These are phyloP conservation scores for Sterna hirundo DNA, from an alignment of 2,113 vertebrate genomes.

Conservation along the genomic window DNA sequence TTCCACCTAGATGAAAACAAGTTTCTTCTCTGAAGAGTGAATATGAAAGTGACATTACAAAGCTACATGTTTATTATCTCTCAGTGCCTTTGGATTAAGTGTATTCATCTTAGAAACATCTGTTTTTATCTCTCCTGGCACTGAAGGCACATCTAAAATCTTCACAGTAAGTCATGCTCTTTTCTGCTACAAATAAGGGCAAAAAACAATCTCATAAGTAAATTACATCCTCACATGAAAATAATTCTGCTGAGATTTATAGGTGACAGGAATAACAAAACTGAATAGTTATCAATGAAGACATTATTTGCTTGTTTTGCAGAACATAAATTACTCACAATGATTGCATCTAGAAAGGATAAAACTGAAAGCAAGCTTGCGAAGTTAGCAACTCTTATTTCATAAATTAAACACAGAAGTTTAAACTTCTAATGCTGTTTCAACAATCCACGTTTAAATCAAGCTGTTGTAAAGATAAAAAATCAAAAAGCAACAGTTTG, in stretches of 20 bases:
- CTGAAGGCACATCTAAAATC: neutral
- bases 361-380: neutral
- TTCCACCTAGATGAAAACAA: neutral
- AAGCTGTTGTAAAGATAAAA: neutral
- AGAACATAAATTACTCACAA: neutral
- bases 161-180: neutral
- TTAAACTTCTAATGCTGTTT: neutral
- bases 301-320: neutral
- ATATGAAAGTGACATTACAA: neutral
- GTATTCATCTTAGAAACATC: neutral
- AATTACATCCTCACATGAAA: neutral
- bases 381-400: neutral
- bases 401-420: neutral
- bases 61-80: neutral
- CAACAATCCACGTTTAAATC: neutral
- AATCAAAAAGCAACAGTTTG: neutral
- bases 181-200: neutral
- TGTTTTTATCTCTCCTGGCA: neutral
- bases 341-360: neutral
- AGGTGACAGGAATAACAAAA: neutral
- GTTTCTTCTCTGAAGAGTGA: neutral
- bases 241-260: neutral
- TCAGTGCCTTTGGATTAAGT: neutral
- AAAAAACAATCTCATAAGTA: neutral
- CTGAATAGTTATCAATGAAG: neutral